Conservation (phyloP, 2,888 invertebrate genomes). For the Tipula unca region DNA sequence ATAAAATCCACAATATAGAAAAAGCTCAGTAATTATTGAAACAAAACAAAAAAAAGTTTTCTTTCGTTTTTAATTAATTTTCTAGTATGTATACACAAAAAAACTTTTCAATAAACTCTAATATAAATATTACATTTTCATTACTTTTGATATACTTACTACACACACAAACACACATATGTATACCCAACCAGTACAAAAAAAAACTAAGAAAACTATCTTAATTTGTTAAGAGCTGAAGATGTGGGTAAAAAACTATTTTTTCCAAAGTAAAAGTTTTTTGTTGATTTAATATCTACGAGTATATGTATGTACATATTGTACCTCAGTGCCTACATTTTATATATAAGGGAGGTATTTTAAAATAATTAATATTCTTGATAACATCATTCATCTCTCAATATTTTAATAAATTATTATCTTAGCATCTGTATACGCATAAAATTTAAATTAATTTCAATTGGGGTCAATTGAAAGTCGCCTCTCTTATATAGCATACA, state of each 20-base stretch:
- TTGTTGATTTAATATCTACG: background rate
- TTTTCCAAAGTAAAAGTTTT: background rate
- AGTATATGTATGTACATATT: background rate
- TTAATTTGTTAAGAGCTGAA: background rate
- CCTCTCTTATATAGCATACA: no score
- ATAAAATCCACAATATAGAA: background rate
- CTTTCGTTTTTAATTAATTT: background rate
- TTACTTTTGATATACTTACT: no score
- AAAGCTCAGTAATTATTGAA: background rate
- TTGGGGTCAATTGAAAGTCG: no score
- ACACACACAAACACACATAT: no score
- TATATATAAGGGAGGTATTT: no score
- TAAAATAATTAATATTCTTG: background rate
- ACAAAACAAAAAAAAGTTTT: background rate
- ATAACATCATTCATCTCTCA: background rate
- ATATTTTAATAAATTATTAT: background rate
- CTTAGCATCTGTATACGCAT: background rate
- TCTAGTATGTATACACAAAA: background rate
- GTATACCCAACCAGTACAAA: background rate
- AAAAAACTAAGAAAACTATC: no score
- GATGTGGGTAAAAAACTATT: background rate
- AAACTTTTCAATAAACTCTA: background rate
- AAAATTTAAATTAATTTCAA: no score
- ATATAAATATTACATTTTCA: background rate
- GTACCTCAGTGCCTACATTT: no score